Conservation (phyloP, 2,797 vertebrate species). For the Tadarida brasiliensis region DNA sequence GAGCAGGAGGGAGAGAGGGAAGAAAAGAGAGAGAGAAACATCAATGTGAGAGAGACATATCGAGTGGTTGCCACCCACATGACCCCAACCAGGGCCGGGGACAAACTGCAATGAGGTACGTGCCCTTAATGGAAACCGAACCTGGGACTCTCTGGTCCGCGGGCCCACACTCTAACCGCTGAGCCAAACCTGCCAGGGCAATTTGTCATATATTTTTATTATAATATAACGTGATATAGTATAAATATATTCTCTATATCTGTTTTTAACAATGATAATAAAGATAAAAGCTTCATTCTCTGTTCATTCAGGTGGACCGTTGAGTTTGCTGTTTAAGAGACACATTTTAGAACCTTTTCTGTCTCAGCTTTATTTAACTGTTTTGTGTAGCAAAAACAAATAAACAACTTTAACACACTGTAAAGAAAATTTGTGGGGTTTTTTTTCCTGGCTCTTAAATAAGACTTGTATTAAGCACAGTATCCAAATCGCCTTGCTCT, state of each 20-base stretch:
- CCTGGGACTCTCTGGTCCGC: too few species aligned
- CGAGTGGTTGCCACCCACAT: too few species aligned
- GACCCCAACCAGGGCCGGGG: too few species aligned
- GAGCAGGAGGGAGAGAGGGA: too few species aligned
- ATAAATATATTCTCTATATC: background rate
- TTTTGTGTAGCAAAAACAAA: conserved; percentile 58
- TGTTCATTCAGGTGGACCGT: background rate
- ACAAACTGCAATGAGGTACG: too few species aligned
- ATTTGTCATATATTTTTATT: background rate
- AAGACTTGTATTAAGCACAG: conserved; percentile 71
- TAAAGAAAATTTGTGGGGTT: conserved; percentile 52
- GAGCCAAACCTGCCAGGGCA: too few species aligned
- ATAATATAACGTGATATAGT: background rate
- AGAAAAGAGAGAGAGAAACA: too few species aligned
- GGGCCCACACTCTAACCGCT: too few species aligned
- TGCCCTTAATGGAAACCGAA: too few species aligned
- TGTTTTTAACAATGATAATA: background rate
- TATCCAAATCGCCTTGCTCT: conserved; percentile 72
- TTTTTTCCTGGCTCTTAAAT: conserved; percentile 55
- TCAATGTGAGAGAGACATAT: too few species aligned
- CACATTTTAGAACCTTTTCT: background rate
- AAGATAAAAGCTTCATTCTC: background rate
- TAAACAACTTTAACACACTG: background rate
- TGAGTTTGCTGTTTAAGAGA: background rate
- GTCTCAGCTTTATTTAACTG: background rate